phyloP scores from a whole-genome alignment of 2,888 invertebrate genomes.

The Xylocampa areola region DNA sequence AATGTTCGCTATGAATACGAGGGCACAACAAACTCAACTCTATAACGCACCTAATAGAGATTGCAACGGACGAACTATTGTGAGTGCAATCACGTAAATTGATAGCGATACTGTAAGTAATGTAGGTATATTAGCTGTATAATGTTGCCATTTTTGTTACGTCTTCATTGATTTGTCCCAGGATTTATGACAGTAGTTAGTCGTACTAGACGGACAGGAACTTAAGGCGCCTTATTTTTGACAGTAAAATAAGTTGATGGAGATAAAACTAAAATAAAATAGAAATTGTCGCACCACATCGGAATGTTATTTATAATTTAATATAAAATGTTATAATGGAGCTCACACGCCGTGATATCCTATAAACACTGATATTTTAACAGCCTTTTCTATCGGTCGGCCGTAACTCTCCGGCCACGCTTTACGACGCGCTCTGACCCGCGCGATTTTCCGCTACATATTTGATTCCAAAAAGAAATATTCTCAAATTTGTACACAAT shows the following conservation, averaged over 20 bases:
- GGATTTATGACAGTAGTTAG: too few relatives aligned
- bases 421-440: constrained; percentile 42
- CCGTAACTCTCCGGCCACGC: constrained; percentile 34
- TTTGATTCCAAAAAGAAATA: constrained; percentile 20
- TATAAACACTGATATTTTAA: constrained; percentile 60
- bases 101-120: constrained; percentile 56
- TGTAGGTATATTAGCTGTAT: constrained; percentile 45
- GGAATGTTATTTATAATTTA: constrained; percentile 51
- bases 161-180: constrained; percentile 33
- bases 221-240: too few relatives aligned
- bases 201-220: too few relatives aligned
- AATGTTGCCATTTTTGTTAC: constrained; percentile 41
- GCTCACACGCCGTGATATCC: constrained; percentile 43
- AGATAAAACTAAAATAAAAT: constrained; percentile 45
- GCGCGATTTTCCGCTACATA: constrained; percentile 28
- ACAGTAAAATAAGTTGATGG: background rate
- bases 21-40: constrained; percentile 62
- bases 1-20: constrained; percentile 65
- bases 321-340: constrained; percentile 53
- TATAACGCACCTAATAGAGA: constrained; percentile 59
- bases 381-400: constrained; percentile 49
- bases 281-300: constrained; percentile 24
- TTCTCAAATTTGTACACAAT: constrained; percentile 14
- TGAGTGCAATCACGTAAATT: constrained; percentile 63
- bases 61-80: constrained; percentile 50